These are phyloP conservation scores for Dynastes hyllus DNA, from an alignment of 2,888 invertebrate genomes.

Conservation along the genomic window DNA sequence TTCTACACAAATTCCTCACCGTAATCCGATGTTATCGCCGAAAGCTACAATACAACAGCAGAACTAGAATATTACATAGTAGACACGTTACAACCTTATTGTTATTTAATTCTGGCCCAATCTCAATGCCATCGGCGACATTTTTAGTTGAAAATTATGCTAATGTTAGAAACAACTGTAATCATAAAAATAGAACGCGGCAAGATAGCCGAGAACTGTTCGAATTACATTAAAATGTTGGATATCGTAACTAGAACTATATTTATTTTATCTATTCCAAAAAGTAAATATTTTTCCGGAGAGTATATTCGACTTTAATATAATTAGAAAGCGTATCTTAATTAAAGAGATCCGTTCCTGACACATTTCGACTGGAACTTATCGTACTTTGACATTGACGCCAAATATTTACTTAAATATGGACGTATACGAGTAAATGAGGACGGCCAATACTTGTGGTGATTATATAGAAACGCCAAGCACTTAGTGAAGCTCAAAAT, in stretches of 20 bases:
- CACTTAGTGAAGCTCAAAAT: too few relatives aligned
- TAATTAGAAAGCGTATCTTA: conserved; percentile 1
- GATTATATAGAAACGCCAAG: too few relatives aligned
- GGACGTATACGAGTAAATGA: too few relatives aligned
- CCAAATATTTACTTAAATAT: conserved; percentile 9
- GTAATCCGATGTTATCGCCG: conserved; percentile 21
- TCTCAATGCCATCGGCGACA: conserved; percentile 11
- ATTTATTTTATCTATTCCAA: conserved; percentile 9
- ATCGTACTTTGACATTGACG: conserved; percentile 6
- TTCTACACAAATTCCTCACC: conserved; percentile 16
- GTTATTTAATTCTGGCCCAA: conserved; percentile 33
- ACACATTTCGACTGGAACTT: background rate
- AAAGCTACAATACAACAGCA: background rate
- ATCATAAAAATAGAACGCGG: conserved; percentile 22
- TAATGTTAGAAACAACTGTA: background rate
- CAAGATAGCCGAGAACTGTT: background rate
- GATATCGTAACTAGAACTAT: background rate
- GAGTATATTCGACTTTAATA: background rate
- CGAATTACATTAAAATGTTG: background rate
- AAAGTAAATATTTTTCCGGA: background rate
- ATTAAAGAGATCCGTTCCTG: background rate
- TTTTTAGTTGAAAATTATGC: conserved; percentile 13
- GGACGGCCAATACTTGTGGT: too few relatives aligned
- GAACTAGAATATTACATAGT: background rate
- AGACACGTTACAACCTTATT: conserved; percentile 17